Evolutionary conservation across 2,113 vertebrate species (phyloP).

Genomic region (Bujurquina vittata): DNA sequence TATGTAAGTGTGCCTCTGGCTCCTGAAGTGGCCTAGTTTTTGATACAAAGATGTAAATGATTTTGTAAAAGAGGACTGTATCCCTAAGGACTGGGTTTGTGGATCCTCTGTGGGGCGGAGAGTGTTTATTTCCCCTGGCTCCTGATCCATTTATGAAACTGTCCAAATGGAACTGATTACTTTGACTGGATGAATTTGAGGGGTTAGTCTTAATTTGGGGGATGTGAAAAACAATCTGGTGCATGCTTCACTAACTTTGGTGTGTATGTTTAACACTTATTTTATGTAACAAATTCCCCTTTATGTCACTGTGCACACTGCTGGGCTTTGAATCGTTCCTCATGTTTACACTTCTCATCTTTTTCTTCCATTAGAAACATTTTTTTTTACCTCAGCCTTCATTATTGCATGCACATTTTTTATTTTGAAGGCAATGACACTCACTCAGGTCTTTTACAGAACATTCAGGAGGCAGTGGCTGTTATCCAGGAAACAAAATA

Average conservation of each 20-base stretch:
- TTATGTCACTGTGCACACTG: background rate
- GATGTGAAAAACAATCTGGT: background rate
- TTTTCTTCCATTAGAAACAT: background rate
- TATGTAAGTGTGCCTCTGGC: background rate
- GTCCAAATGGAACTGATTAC: conserved; percentile 26
- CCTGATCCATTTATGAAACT: conserved; percentile 39
- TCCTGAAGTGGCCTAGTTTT: conserved; percentile 31
- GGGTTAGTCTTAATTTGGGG: background rate
- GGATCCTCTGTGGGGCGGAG: conserved; percentile 3
- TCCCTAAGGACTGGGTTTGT: conserved; percentile 7
- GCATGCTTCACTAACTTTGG: conserved; percentile 1
- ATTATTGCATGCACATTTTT: conserved; percentile 1
- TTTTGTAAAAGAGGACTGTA: conserved; percentile 11
- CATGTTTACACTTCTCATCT: background rate
- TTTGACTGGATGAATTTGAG: conserved; percentile 15
- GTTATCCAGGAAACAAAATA: background rate
- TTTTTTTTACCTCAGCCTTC: background rate
- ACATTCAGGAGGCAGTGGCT: background rate
- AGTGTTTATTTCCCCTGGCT: conserved; percentile 5
- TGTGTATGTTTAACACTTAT: background rate
- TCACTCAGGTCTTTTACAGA: background rate
- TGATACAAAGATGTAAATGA: conserved; percentile 14
- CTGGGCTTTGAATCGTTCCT: background rate
- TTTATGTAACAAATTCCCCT: background rate
- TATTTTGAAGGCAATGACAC: background rate